Percentiles rank a stretch among this genome's conserved stretches.
Evolutionary conservation across 2,797 vertebrate genomes (phyloP).

Genomic region (Clarias fuscus): DNA sequence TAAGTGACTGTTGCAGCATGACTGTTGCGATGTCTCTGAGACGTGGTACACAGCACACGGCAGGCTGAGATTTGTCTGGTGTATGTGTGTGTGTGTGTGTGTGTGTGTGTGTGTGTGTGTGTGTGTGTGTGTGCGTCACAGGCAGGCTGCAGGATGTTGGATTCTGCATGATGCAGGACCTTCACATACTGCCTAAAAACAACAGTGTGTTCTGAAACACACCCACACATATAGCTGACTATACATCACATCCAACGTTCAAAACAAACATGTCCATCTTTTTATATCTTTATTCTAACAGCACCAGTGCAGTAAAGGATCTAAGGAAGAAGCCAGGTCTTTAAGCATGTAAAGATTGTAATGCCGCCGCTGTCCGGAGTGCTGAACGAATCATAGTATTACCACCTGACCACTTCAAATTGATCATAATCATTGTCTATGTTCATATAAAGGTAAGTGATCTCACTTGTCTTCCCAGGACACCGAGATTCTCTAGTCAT

Average conservation of each 20-base stretch:
- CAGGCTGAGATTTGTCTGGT: conserved; percentile 6
- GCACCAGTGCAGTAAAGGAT: conserved; percentile 16
- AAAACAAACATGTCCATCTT: conserved; percentile 11
- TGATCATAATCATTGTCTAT: conserved; percentile 4
- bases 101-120: neutral
- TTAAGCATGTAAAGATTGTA: conserved; percentile 38
- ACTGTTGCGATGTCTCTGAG: neutral
- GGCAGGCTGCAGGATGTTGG: conserved; percentile 18
- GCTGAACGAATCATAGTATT: neutral
- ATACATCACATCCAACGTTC: conserved; percentile 11
- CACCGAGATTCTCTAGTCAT: conserved; percentile 32
- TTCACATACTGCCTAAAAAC: conserved; percentile 9
- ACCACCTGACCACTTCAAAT: neutral
- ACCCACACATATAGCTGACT: conserved; percentile 6
- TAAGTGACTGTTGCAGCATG: neutral
- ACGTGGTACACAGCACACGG: neutral
- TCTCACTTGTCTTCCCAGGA: conserved; percentile 36
- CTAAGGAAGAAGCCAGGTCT: conserved; percentile 26
- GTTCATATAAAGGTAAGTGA: conserved; percentile 32
- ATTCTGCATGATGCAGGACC: conserved; percentile 12
- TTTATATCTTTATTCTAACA: neutral
- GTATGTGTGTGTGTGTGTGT: neutral
- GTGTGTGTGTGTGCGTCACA: conserved; percentile 2
- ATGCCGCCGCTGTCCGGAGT: neutral
- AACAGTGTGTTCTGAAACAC: neutral